Percentiles rank a stretch among this genome's conserved stretches.
These are phyloP conservation scores for Miichthys miiuy DNA, from an alignment of 2,797 vertebrate species.

Conservation along the genomic window DNA sequence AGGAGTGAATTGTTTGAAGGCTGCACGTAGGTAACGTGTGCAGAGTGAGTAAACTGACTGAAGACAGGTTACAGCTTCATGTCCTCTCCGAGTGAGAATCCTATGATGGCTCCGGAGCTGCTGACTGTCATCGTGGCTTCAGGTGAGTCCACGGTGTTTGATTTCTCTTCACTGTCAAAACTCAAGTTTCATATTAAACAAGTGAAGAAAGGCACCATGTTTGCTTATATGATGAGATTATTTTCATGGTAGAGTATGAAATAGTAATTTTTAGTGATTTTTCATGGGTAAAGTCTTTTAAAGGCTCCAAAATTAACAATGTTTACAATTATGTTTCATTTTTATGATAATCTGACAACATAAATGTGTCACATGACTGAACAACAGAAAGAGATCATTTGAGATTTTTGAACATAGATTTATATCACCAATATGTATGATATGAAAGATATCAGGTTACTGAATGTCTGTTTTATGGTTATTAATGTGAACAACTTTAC, in stretches of 20 bases:
- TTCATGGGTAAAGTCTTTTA: neutral
- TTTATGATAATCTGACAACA: no score
- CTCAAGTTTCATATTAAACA: neutral
- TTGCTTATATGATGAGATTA: neutral
- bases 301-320: no score
- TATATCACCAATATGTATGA: neutral
- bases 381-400: neutral
- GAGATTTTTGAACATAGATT: neutral
- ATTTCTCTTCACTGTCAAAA: neutral
- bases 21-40: neutral
- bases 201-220: neutral
- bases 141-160: conserved; percentile 46
- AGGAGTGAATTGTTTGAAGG: neutral
- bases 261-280: neutral
- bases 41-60: neutral
- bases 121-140: conserved; percentile 58
- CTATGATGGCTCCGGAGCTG: conserved; percentile 43
- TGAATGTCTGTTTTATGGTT: neutral
- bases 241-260: neutral
- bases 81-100: neutral
- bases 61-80: neutral
- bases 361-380: neutral
- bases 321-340: no score
- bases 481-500: neutral
- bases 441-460: neutral